A percentile compares a stretch with the other conserved stretches of the same genome.
These are phyloP conservation scores for Oasisia sp. DNA, from an alignment of 2,888 invertebrate species.

Conservation along the genomic window DNA sequence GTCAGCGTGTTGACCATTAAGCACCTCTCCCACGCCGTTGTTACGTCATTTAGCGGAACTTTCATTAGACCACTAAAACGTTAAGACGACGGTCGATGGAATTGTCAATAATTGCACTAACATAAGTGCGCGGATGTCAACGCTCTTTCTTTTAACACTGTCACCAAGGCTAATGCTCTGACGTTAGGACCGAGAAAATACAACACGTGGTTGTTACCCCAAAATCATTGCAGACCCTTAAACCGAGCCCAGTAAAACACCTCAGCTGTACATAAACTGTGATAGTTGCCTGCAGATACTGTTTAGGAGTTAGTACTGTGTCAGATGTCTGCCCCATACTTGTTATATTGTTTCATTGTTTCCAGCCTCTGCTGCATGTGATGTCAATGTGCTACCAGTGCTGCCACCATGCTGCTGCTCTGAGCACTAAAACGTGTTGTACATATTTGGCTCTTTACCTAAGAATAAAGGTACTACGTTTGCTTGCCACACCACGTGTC, in stretches of 20 bases:
- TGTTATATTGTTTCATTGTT: not conserved
- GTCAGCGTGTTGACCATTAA: not conserved
- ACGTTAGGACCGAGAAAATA: not conserved
- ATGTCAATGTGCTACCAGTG: conserved; percentile 6
- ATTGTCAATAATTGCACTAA: not conserved
- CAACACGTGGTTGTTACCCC: not conserved
- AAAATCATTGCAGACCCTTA: not conserved
- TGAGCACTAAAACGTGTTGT: not conserved
- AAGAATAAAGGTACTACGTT: not conserved
- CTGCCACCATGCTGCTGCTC: conserved; percentile 6
- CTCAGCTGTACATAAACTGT: not conserved
- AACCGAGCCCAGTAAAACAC: not conserved
- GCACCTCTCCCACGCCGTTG: not conserved
- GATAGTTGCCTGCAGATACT: not conserved
- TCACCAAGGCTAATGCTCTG: not conserved
- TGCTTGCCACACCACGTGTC: not conserved
- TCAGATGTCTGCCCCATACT: not conserved
- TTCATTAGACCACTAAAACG: not conserved
- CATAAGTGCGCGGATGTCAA: too few species aligned
- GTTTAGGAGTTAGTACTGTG: not conserved
- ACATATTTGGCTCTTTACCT: conserved; percentile 13
- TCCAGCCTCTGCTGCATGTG: not conserved
- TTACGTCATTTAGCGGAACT: not conserved
- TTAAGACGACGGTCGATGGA: not conserved
- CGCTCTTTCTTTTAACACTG: not conserved